Evolutionary conservation across 2,888 invertebrate genomes (phyloP).

Genomic region (Rhingia campestris): DNA sequence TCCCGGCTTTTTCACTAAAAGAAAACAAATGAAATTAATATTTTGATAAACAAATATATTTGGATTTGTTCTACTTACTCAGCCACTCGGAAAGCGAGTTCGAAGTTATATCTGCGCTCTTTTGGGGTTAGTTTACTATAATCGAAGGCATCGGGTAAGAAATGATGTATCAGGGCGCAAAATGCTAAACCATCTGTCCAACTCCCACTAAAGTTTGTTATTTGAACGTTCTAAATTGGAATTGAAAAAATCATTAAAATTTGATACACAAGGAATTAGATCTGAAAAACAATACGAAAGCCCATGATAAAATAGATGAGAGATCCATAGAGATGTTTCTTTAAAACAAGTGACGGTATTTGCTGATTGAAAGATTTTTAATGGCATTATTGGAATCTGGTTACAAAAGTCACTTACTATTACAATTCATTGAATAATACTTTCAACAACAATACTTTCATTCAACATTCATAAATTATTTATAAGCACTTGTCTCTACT

Average conservation of each 20-base stretch:
- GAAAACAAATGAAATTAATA: conserved; percentile 23
- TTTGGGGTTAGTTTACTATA: conserved; percentile 94
- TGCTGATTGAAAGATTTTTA: background rate
- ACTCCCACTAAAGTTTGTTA: conserved; percentile 99
- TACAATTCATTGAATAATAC: too few relatives aligned
- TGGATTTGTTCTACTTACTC: conserved; percentile 89
- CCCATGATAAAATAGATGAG: conserved; percentile 8
- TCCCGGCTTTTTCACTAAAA: conserved; percentile 97
- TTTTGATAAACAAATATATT: background rate
- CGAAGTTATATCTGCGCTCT: conserved; percentile 96
- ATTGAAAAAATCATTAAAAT: conserved; percentile 57
- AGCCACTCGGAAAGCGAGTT: conserved; percentile 98
- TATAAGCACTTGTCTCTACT: too few relatives aligned
- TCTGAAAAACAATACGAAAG: background rate
- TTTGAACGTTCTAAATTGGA: conserved; percentile 92
- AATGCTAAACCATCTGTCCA: conserved; percentile 99
- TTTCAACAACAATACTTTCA: too few relatives aligned
- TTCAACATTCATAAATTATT: too few relatives aligned
- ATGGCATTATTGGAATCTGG: background rate
- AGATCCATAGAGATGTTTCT: background rate
- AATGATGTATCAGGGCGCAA: conserved; percentile 99
- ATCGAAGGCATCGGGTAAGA: conserved; percentile 98
- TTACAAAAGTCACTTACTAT: too few relatives aligned
- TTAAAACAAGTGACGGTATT: background rate
- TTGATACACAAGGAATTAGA: background rate